Evolutionary conservation across 2,888 invertebrate genomes (phyloP), one percentile per base, ranked within the genome.

Genomic region (Drosophila meridionalis): DNA sequence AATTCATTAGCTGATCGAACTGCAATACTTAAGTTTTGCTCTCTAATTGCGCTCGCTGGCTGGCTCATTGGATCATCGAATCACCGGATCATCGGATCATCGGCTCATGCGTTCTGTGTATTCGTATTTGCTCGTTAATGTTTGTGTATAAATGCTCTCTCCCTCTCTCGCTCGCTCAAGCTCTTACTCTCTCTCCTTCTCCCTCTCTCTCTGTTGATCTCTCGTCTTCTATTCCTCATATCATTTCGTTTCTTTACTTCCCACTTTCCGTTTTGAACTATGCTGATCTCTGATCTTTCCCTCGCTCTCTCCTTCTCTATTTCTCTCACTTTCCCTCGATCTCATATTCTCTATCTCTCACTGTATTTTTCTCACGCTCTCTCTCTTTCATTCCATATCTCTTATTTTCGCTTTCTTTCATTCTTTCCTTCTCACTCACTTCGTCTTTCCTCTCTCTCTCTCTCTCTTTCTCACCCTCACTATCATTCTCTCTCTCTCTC

Each of bases 1-100:
- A 65, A 73, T 36, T 65, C 73, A 73, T 60, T 60, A 56, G 48
- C 59, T 60, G 38, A 55, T 32, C 30, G 50, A 61, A 66, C 30
- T 26, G 59, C 30, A 9, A 36, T 38, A 30, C 34, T 36, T 45
- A 26, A 50, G 9, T 38, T 36, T 32, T 12, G 26, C 60, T 53
- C 45, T 53, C 45, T 53, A 34, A 58, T 58, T 58, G 58, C 58
- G 58, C 43, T 45, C 45, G 58, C 28, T 53, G 59, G 62, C 56
- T 36, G 38, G 53, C 26, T 56, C 36, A 26, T 20, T 20, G 28
- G 43, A 28, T 57, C 72, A 50, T 57, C 40, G 40, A n/a, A 40
- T n/a, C 70, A 63, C 20, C 20, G 20, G 20, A 20, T 34, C 20
- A 20, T 32, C n/a, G 28, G 43, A 28, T 57, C 72, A 50, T 57